Evolutionary conservation across 2,888 invertebrate genomes (phyloP).

Genomic region (Ormia ochracea): DNA sequence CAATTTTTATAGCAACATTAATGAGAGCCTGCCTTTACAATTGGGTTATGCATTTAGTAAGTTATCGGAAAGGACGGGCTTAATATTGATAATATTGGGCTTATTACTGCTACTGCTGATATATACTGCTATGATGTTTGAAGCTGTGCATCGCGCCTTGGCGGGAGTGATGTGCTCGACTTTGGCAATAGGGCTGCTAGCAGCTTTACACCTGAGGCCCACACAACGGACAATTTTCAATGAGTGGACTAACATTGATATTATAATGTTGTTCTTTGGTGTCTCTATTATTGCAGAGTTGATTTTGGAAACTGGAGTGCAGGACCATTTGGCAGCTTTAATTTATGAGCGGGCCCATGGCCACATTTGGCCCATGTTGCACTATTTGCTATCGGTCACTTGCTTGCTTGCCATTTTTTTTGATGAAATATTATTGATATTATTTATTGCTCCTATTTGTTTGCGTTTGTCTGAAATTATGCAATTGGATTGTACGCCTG

Average conservation of each 20-base stretch:
- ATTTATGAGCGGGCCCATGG: slow-evolving; percentile 61
- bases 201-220: slow-evolving; percentile 46
- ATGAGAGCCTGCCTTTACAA: slow-evolving; percentile 42
- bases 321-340: slow-evolving; percentile 60
- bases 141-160: slow-evolving; percentile 58
- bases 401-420: slow-evolving; percentile 21
- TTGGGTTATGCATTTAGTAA: slow-evolving; percentile 28
- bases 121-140: slow-evolving; percentile 47
- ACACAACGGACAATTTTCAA: slow-evolving; percentile 39
- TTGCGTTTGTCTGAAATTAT: slow-evolving; percentile 64
- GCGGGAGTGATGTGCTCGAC: slow-evolving; percentile 56
- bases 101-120: slow-evolving; percentile 26
- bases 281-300: slow-evolving; percentile 57
- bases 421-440: slow-evolving; percentile 56
- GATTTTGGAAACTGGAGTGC: slow-evolving; percentile 59
- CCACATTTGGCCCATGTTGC: slow-evolving; percentile 65
- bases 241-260: slow-evolving; percentile 57
- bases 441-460: slow-evolving; percentile 60
- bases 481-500: slow-evolving; percentile 61
- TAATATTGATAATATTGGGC: slow-evolving; percentile 38
- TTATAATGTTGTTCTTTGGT: slow-evolving; percentile 60
- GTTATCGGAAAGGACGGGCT: slow-evolving; percentile 15
- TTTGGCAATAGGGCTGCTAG: slow-evolving; percentile 50
- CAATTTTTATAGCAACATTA: slow-evolving; percentile 36
- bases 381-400: slow-evolving; percentile 31